Conservation (phyloP, 2,113 vertebrate genomes). For the Trogon surrucura region DNA sequence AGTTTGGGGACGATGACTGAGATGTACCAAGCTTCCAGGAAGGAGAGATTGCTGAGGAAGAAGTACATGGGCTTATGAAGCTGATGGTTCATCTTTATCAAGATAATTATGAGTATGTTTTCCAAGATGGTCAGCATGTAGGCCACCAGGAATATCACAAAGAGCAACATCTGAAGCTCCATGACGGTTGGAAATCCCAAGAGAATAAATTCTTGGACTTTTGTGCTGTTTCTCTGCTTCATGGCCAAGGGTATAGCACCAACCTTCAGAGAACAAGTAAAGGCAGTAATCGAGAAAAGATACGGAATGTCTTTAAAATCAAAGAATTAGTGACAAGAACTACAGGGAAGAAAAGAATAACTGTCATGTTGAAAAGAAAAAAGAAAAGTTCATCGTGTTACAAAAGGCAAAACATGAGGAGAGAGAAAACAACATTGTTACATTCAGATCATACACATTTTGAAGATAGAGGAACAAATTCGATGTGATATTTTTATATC, state of each 20-base stretch:
- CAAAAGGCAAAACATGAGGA: too few relatives aligned
- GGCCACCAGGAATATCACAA: conserved; percentile 10
- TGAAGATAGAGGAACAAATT: background rate
- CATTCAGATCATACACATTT: background rate
- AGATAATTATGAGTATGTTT: conserved; percentile 5
- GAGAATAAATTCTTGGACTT: background rate
- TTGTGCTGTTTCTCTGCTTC: background rate
- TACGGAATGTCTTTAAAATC: background rate
- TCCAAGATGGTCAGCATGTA: conserved; percentile 42
- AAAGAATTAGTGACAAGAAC: background rate
- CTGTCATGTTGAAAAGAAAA: background rate
- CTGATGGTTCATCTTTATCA: background rate
- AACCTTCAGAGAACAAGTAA: background rate
- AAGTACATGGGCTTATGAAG: conserved; percentile 62
- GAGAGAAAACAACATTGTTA: background rate
- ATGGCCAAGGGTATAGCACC: background rate
- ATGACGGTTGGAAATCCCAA: conserved; percentile 16
- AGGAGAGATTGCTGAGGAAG: too few relatives aligned
- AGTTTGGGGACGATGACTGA: conserved; percentile 48
- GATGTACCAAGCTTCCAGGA: conserved; percentile 53
- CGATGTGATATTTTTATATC: background rate
- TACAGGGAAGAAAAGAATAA: background rate
- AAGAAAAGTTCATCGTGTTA: too few relatives aligned
- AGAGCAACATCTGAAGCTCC: conserved; percentile 27
- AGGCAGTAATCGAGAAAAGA: background rate